These are phyloP conservation scores for Hycleus phaleratus DNA, from an alignment of 1,140 invertebrate genomes.

Conservation along the genomic window DNA sequence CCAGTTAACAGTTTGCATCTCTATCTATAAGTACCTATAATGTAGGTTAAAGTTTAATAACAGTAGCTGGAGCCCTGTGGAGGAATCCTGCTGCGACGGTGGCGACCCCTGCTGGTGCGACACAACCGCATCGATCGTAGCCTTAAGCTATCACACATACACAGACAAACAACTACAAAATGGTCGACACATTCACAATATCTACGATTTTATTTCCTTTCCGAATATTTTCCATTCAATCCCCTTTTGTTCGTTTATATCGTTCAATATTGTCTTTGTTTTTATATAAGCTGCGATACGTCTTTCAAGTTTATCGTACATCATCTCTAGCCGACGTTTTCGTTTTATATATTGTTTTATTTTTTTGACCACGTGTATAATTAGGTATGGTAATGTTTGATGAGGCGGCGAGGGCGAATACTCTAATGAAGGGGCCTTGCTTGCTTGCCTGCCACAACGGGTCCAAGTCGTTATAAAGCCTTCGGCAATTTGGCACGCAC, in stretches of 20 bases:
- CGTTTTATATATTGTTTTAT: too few relatives aligned
- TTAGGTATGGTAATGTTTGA: slow-evolving; percentile 36
- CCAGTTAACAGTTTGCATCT: too few relatives aligned
- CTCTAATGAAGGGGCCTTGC: slow-evolving; percentile 27
- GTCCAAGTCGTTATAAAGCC: slow-evolving; percentile 6
- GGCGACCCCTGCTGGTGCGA: slow-evolving; percentile 32
- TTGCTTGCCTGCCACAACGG: background rate
- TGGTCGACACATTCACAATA: slow-evolving; percentile 30
- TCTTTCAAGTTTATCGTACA: too few relatives aligned
- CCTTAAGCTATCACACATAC: slow-evolving; percentile 21
- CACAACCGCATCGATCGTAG: slow-evolving; percentile 28
- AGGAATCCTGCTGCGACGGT: slow-evolving; percentile 31
- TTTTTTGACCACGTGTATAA: slow-evolving; percentile 32
- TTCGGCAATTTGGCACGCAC: slow-evolving; percentile 10
- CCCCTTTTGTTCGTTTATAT: background rate
- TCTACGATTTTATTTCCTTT: slow-evolving; percentile 2
- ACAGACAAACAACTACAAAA: slow-evolving; percentile 27
- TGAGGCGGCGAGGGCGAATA: slow-evolving; percentile 31
- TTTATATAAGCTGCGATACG: too few relatives aligned
- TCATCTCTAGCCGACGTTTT: too few relatives aligned
- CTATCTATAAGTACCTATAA: background rate
- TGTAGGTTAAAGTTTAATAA: background rate
- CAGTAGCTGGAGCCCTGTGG: slow-evolving; percentile 22
- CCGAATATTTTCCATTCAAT: too few relatives aligned
- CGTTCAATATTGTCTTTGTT: too few relatives aligned